phyloP scores from a whole-genome alignment of 92 coral and sea anemone genomes.

The Epizoanthus fatuus region DNA sequence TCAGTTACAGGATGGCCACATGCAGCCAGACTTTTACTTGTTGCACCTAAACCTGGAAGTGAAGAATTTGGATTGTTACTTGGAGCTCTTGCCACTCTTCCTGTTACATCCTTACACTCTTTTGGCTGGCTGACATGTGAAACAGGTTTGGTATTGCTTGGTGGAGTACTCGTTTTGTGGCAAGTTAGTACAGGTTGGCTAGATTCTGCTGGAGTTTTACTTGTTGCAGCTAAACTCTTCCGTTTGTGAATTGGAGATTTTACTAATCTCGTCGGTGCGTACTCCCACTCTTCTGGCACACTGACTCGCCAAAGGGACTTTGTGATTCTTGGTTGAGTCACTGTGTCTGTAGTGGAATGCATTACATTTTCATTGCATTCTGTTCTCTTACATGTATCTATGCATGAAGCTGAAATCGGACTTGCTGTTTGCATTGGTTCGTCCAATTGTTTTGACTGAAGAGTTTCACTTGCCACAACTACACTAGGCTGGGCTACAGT shows the following conservation, averaged over 20 bases:
- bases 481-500: neutral
- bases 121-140: neutral
- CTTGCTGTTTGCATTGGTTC: neutral
- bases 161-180: neutral
- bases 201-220: neutral
- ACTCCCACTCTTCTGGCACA: neutral
- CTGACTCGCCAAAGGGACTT: constrained; percentile 14
- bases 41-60: neutral
- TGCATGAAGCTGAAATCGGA: neutral
- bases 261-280: neutral
- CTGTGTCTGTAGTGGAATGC: too few species aligned
- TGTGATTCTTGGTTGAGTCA: neutral
- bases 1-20: too few species aligned
- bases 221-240: neutral
- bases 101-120: neutral
- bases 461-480: neutral
- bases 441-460: neutral
- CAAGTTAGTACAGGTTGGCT: neutral
- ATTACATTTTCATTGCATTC: neutral
- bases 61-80: neutral
- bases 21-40: neutral
- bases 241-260: neutral
- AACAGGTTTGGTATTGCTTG: neutral
- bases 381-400: neutral
- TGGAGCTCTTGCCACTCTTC: neutral